Percentiles rank a stretch among this genome's conserved stretches.
phyloP scores from a whole-genome alignment of 2,797 vertebrate genomes.

The Scolopax bukidnonensis region DNA sequence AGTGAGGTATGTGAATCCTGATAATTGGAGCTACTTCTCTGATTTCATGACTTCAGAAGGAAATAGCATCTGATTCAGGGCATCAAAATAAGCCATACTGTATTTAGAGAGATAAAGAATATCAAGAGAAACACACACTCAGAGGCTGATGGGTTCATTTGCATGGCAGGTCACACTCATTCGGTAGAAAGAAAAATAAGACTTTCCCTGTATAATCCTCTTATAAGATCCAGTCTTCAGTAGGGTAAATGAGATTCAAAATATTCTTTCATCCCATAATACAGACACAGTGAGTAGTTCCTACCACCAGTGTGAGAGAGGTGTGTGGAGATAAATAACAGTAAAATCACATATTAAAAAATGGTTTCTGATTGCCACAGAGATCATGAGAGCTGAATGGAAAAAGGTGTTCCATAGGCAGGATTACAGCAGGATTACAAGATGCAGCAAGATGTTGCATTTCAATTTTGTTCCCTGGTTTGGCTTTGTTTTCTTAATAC shows the following conservation, averaged over 20 bases:
- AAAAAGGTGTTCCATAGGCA: not conserved
- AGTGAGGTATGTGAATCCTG: not conserved
- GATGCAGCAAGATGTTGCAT: not conserved
- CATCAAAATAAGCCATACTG: not conserved
- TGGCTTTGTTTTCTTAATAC: conserved; percentile 52
- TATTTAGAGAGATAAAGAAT: not conserved
- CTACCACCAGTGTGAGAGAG: not conserved
- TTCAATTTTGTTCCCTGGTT: not conserved
- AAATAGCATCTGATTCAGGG: not conserved
- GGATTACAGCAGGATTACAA: not conserved
- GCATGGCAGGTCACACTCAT: not conserved
- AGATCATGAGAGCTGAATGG: not conserved
- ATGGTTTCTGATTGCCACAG: not conserved
- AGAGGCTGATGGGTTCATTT: not conserved
- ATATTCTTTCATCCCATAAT: not conserved
- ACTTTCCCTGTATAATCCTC: not conserved
- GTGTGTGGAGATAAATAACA: not conserved
- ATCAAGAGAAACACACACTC: not conserved
- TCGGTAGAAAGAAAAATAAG: not conserved
- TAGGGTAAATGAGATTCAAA: not conserved
- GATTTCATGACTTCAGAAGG: not conserved
- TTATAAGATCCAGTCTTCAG: not conserved
- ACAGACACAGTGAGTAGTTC: not conserved
- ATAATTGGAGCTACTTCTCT: not conserved
- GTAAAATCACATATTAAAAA: not conserved